Conservation (phyloP, 2,888 invertebrate species). For the Spilosoma lubricipeda region DNA sequence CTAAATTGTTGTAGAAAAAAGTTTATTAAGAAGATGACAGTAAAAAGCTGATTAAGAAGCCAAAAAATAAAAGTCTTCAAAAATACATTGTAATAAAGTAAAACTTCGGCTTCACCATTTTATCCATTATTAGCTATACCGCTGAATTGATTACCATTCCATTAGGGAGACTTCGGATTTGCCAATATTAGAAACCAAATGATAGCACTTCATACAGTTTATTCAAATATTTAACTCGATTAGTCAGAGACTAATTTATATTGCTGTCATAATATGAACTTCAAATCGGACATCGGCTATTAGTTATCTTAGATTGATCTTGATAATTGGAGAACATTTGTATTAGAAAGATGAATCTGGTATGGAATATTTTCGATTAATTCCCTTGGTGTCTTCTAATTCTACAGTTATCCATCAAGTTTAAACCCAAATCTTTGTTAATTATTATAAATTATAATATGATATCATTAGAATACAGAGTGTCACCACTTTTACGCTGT, state of each 20-base stretch:
- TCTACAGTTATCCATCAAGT: neutral
- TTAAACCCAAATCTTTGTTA: neutral
- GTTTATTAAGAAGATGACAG: too few species aligned
- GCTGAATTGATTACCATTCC: neutral
- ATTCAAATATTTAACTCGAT: neutral
- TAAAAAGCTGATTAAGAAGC: neutral
- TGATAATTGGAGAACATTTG: neutral
- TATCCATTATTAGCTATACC: neutral
- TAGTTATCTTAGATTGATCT: neutral
- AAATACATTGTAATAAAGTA: neutral
- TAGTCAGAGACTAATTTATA: neutral
- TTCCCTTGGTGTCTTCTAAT: too few species aligned
- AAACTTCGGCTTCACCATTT: neutral
- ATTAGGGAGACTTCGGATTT: neutral
- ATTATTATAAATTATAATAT: neutral
- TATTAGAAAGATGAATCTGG: neutral
- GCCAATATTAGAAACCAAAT: neutral
- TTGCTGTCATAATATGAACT: neutral
- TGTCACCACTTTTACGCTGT: too few species aligned
- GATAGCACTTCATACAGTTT: neutral
- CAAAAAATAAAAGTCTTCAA: neutral
- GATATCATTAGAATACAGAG: too few species aligned
- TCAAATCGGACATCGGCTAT: neutral
- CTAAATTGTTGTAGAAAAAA: neutral
- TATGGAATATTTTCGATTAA: neutral